Evolutionary conservation across 2,888 invertebrate species (phyloP), one percentile per base, ranked within the genome.

Genomic region (Drosophila histrio): DNA sequence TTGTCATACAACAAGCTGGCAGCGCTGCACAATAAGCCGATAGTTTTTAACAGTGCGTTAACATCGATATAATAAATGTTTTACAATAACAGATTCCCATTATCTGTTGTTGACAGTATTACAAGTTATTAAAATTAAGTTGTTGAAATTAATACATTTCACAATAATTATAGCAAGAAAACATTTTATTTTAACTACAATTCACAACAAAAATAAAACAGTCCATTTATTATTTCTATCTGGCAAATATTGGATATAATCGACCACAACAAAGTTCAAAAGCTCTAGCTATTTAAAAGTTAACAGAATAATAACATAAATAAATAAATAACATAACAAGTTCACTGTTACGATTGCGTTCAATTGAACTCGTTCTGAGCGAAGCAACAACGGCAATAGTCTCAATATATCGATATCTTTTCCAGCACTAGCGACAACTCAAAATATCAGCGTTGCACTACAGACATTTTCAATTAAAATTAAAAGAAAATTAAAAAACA

Each of bases 361-460:
- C 19, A 30, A 2, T n/a, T 22, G 30, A 34, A 34, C 32, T 54
- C 15, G 21, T 30, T 24, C 26, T 13, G 6, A 47, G n/a, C 8
- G 36, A 6, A 4, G 17, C n/a, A 9, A n/a, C 32, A 32, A 13
- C 30, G 11, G 11, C 34, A n/a, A 22, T 19, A n/a, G n/a, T n/a
- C n/a, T n/a, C n/a, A n/a, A n/a, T n/a, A 21, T 39, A 24, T 15
- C 41, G 41, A 41, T 41, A 41, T 1, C 3, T 21, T 43, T 39
- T 13, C 11, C 59, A 50, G 57, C 54, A 36, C 7, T 24, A 22
- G 24, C 46, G 36, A 57, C 30, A 30, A 2, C 15, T 47, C 44
- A 41, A 64, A 58, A 71, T 59, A 60, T 71, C 65, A 62, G 57
- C 56, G 77, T 76, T 57, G 59, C 59, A 43, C 36, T 54, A 44